A percentile compares a stretch with the other conserved stretches of the same genome.
phyloP scores from a whole-genome alignment of 1,140 invertebrate species.

The Zaprionus taronus region DNA sequence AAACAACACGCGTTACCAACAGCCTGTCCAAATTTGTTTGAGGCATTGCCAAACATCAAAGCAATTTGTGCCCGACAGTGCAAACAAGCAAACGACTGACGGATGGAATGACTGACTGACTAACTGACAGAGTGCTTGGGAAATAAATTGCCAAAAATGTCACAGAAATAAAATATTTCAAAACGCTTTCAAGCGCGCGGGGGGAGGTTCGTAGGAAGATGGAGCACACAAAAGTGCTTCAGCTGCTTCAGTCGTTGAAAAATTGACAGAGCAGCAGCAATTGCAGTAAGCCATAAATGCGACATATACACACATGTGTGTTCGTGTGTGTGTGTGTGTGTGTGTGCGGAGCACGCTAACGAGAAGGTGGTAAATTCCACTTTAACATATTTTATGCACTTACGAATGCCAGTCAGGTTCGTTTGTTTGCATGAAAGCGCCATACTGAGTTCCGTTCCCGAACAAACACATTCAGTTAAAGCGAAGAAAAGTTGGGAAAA shows the following conservation, averaged over 20 bases:
- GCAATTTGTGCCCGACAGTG: conserved; percentile 65
- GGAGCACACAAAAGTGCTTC: conserved; percentile 14
- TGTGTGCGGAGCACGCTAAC: conserved; percentile 15
- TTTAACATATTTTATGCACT: conserved; percentile 31
- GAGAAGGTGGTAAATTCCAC: conserved; percentile 14
- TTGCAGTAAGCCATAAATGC: conserved; percentile 42
- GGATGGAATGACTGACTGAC: not conserved
- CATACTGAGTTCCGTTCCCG: not conserved
- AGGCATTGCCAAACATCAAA: conserved; percentile 75
- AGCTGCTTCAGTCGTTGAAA: conserved; percentile 22
- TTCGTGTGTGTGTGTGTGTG: not conserved
- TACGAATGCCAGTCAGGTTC: conserved; percentile 22
- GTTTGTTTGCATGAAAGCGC: not conserved
- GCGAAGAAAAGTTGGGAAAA: not conserved
- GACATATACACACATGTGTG: conserved; percentile 3
- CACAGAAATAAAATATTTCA: conserved; percentile 54
- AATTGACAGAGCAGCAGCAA: conserved; percentile 23
- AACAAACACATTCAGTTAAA: not conserved
- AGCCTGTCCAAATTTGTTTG: conserved; percentile 61
- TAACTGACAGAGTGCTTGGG: conserved; percentile 26
- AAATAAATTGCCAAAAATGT: conserved; percentile 76
- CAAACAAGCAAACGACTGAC: conserved; percentile 6
- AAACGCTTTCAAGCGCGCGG: conserved; percentile 11
- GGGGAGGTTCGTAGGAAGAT: not conserved
- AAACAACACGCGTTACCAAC: conserved; percentile 15